Conservation (phyloP, 1,140 invertebrate species). For the Drosophila tani region DNA sequence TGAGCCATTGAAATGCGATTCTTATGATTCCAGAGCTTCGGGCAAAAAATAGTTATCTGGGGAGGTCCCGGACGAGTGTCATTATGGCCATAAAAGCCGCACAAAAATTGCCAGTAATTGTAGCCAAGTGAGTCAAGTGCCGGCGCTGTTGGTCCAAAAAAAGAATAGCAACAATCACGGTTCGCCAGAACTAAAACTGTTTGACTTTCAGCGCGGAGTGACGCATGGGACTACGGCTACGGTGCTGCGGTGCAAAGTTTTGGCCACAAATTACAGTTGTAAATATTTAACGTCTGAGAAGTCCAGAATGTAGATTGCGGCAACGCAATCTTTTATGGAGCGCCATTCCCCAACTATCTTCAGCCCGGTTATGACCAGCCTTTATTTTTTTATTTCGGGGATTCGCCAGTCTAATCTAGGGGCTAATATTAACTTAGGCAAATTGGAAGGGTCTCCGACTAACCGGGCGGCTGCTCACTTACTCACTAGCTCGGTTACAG, state of each 20-base stretch:
- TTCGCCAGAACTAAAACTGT: slow-evolving; percentile 16
- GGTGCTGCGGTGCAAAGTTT: slow-evolving; percentile 26
- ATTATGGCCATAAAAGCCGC: not conserved
- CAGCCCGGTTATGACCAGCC: slow-evolving; percentile 2
- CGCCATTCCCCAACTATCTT: slow-evolving; percentile 15
- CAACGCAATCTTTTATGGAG: not conserved
- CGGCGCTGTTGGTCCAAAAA: slow-evolving; percentile 1
- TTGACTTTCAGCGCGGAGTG: slow-evolving; percentile 19
- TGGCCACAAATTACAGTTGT: slow-evolving; percentile 29
- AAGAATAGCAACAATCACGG: slow-evolving; percentile 14
- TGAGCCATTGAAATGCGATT: not conserved
- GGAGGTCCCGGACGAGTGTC: not conserved
- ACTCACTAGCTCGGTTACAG: not conserved
- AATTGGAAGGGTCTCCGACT: slow-evolving; percentile 10
- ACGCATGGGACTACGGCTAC: slow-evolving; percentile 8
- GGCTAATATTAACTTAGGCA: slow-evolving; percentile 27
- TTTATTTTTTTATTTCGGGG: not conserved
- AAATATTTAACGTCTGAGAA: slow-evolving; percentile 47
- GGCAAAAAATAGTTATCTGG: not conserved
- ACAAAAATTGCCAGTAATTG: slow-evolving; percentile 23
- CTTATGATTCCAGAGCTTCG: not conserved
- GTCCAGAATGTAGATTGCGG: not conserved
- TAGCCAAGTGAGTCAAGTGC: slow-evolving; percentile 27
- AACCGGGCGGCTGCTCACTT: slow-evolving; percentile 1
- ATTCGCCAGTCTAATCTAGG: slow-evolving; percentile 18